phyloP scores from a whole-genome alignment of 2,113 vertebrate genomes.

The Callospermophilus lateralis region DNA sequence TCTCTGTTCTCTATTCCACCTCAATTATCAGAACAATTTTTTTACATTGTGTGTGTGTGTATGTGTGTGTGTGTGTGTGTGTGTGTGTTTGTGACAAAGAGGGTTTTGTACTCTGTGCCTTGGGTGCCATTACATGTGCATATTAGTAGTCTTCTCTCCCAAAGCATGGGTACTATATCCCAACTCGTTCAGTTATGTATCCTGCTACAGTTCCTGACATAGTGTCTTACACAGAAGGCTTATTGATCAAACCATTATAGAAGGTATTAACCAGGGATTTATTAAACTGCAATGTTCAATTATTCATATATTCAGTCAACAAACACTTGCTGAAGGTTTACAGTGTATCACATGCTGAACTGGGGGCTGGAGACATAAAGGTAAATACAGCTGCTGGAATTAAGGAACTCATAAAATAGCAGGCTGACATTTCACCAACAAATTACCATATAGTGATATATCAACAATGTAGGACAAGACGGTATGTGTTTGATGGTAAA shows the following conservation, averaged over 20 bases:
- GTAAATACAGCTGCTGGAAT: constrained; percentile 17
- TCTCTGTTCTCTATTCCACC: neutral
- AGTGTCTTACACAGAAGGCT: neutral
- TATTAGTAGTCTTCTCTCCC: neutral
- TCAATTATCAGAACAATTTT: neutral
- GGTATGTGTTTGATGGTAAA: neutral
- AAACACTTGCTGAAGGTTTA: constrained; percentile 11
- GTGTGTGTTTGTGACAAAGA: neutral
- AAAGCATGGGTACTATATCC: neutral
- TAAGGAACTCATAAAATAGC: neutral
- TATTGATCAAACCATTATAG: neutral
- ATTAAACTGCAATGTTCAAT: neutral
- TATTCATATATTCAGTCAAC: constrained; percentile 56
- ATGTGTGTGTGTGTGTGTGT: no score
- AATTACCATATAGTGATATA: neutral
- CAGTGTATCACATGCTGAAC: neutral
- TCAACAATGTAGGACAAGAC: neutral
- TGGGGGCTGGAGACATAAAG: neutral
- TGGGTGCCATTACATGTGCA: neutral
- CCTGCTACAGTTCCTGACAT: neutral
- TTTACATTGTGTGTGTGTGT: neutral
- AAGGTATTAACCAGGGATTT: constrained; percentile 39
- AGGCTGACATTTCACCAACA: constrained; percentile 37
- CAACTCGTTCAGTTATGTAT: neutral
- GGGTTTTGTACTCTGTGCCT: neutral